phyloP scores from a whole-genome alignment of 2,888 invertebrate genomes.

The Smittia sp. region DNA sequence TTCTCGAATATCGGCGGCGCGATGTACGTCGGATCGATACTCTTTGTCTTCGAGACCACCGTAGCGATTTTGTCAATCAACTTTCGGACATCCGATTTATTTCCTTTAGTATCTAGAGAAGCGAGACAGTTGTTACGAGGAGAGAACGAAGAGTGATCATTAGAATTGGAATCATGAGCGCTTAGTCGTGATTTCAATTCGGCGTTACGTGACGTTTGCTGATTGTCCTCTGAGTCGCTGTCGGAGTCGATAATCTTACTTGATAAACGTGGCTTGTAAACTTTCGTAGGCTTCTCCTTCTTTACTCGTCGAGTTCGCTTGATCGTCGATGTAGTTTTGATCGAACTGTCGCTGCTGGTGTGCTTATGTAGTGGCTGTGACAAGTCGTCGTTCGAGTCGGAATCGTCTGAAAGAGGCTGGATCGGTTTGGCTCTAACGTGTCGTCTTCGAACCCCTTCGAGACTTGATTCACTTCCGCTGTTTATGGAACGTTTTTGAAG shows the following conservation, averaged over 20 bases:
- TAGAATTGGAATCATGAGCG: conserved; percentile 4
- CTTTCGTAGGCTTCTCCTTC: no score
- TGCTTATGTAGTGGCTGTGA: no score
- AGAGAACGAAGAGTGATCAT: not conserved
- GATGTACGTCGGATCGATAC: not conserved
- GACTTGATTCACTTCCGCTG: not conserved
- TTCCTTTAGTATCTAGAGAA: conserved; percentile 14
- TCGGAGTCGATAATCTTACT: no score
- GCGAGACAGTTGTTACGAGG: not conserved
- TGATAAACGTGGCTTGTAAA: no score
- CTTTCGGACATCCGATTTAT: not conserved
- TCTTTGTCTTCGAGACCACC: not conserved
- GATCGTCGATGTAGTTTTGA: no score
- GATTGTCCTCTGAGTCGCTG: no score
- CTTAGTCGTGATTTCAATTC: conserved; percentile 23
- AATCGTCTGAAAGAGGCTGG: no score
- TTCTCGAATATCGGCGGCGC: not conserved
- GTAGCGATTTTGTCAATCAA: not conserved
- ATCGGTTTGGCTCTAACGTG: not conserved
- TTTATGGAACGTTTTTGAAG: no score
- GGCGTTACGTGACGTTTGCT: not conserved
- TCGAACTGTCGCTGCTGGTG: no score
- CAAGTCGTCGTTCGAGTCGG: no score
- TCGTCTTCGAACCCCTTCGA: not conserved
- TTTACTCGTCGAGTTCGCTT: no score